These are phyloP conservation scores for Typhlomys cinereus DNA, from an alignment of 2,113 vertebrate species.

Conservation along the genomic window DNA sequence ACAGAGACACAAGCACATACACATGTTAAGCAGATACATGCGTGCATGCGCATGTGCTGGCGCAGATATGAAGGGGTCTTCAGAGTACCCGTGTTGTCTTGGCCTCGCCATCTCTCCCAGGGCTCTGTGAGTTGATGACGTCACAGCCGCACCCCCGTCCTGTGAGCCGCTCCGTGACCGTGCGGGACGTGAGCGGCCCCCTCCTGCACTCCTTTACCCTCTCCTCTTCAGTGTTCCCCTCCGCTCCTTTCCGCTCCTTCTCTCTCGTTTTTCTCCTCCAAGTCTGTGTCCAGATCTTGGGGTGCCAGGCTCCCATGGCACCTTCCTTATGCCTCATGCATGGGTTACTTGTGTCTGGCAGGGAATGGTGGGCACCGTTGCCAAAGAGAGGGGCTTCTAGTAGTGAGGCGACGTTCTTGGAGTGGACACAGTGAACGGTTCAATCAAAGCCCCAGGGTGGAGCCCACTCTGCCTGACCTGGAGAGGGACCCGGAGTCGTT, in stretches of 20 bases:
- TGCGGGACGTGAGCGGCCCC: no score
- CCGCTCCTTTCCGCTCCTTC: no score
- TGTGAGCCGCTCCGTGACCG: fast-evolving
- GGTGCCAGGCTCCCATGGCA: background rate
- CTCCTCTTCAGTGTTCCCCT: no score
- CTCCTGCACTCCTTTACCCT: background rate
- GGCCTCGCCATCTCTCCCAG: background rate
- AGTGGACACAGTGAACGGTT: background rate
- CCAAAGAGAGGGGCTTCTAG: background rate
- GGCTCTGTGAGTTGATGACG: background rate
- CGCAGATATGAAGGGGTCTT: background rate
- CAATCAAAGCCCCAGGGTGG: background rate
- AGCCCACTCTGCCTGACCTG: background rate
- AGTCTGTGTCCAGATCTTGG: background rate
- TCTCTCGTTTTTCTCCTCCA: no score
- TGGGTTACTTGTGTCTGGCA: background rate
- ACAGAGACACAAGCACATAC: no score
- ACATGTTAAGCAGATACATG: no score
- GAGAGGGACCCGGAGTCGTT: background rate
- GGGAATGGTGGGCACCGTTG: background rate
- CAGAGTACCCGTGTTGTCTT: background rate
- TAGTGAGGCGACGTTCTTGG: background rate
- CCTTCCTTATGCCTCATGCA: background rate
- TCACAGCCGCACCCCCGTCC: background rate
- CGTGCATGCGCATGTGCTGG: no score